Evolutionary conservation across 2,888 invertebrate species (phyloP), one percentile per base, ranked within the genome.

Genomic region (Napeogenes sylphis): DNA sequence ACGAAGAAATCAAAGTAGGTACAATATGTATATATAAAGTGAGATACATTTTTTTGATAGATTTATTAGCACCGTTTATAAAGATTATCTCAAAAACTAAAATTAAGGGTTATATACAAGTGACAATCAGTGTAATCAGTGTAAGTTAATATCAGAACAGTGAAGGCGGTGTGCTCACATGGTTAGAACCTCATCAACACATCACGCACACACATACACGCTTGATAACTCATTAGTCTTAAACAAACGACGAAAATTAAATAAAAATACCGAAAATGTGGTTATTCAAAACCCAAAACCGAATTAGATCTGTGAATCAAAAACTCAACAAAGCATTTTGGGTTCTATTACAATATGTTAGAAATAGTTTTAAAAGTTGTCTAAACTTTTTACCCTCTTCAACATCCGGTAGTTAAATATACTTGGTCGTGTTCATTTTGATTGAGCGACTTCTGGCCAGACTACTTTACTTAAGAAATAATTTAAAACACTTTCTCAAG

Each of bases 371-470:
- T 42, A 69, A 66, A 65, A 59, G 57, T 64, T 45, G 45, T 45
- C 55, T 55, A 59, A 63, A 58, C 66, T 54, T 2, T 51, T 56
- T 30, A 58, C 55, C 55, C 59, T 66, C 56, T 65, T 64, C 64
- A 75, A 84, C 85, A 84, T 85, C 85, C 86, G 85, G 80, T 73
- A 74, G 75, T 80, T 75, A 67, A 63, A 65, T 35, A 68, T 64
- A 61, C 54, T 64, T 60, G 62, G 47, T 72, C 68, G 73, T 76
- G 75, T 81, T 77, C 75, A 80, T 83, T 30, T 78, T 70, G 62
- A 73, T 69, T 70, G 71, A 86, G 80, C 82, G 82, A 76, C 70
- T 82, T 76, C 83, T 80, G 81, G 82, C 82, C 64, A 67, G 75
- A 75, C 57, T 46, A 45, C 59, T 59, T 42, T 6, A 45, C 4